Base-by-base conservation (phyloP, 2,888 invertebrate species). In the Cephus nigrinus region DNA sequence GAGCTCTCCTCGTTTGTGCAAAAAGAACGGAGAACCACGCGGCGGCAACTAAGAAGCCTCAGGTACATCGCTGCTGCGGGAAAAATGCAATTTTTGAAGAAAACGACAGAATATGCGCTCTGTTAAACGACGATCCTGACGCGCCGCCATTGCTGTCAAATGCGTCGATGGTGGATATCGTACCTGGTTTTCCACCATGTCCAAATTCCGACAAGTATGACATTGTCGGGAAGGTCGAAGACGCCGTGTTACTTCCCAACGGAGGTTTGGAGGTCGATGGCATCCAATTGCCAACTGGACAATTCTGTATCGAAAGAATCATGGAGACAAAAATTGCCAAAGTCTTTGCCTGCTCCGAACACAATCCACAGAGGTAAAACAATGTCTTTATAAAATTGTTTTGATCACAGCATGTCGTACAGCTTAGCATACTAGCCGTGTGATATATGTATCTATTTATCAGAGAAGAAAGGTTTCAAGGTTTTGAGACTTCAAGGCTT, bases 41-140 rank as follows among this genome's bases (percentile, higher is more conserved):
- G 9, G 90, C 89, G 4, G 91, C 91, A 82, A 90, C 92, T 77
- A 88, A 88, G 86, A 92, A 86, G 82, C 89, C 90, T 40, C 87
- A 87, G 82, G 88, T 94, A 69, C 92, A 93, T 87, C 96, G 96
- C 91, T 97, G 97, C 88, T 97, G 97, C 89, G 95, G 95, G 4
- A 92, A 92, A 75, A 93, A 93, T 75, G 94, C 94, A 12, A 93
- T 93, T 75, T 96, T 94, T 86, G 94, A 93, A 89, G 94, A 93
- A 88, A 92, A 35, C 3, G 35, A 77, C 15, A 1, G 68, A 9
- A 30, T 5, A n/a, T 77, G 77, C 33, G 33, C 32, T 3, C 34
- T 33, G 3, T 12, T 71, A 11, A 77, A 75, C 1, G 76, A 74
- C 34, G 72, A 78, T 11, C 12, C 74, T 0, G 82, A 85, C 23